These are phyloP conservation scores for human (Homo sapiens) DNA, from an alignment of 2,113 vertebrate species.

Conservation along the genomic window GRCh38 chr11:79035001-79035500, in stretches of 20 bases:
- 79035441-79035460: neutral
- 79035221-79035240: neutral
- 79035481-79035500: constrained; percentile 4
- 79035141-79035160: neutral
- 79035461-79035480: neutral
- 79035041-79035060: neutral
- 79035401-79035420: neutral
- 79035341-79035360: neutral
- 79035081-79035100: neutral
- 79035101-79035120: neutral
- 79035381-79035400: neutral
- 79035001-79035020: neutral
- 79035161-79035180: neutral
- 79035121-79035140: neutral
- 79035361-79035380: neutral
- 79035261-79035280: neutral
- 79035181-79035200: neutral
- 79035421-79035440: neutral
- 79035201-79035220: neutral
- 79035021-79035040: neutral
- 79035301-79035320: neutral
- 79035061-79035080: fast-evolving
- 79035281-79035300: neutral
- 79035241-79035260: neutral
- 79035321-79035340: neutral